Conservation (phyloP, 2,797 vertebrate genomes). For the Sebastes wilsoni region DNA sequence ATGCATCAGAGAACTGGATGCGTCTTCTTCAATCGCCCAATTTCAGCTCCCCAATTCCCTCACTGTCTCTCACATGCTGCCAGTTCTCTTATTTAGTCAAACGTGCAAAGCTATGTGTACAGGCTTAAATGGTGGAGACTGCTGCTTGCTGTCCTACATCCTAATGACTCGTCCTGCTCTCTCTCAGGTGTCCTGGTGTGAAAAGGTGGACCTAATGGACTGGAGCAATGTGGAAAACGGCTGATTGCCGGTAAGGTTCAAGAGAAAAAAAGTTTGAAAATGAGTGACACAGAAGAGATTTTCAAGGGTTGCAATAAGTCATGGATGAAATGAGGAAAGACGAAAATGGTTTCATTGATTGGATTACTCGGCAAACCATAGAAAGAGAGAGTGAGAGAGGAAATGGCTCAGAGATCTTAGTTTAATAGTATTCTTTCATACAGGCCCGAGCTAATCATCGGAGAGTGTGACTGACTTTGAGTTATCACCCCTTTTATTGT, state of each 20-base stretch:
- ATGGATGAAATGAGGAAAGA: slow-evolving; percentile 65
- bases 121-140: slow-evolving; percentile 33
- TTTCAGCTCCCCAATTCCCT: slow-evolving; percentile 55
- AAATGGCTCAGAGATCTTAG: slow-evolving; percentile 69
- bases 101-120: slow-evolving; percentile 44
- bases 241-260: slow-evolving; percentile 32
- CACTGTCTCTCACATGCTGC: slow-evolving; percentile 58
- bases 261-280: slow-evolving; percentile 41
- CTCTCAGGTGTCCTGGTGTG: slow-evolving; percentile 27
- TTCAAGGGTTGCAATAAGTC: slow-evolving; percentile 61
- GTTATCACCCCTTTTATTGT: slow-evolving; percentile 78
- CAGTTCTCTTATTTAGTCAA: slow-evolving; percentile 51
- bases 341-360: slow-evolving; percentile 68
- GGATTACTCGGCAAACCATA: slow-evolving; percentile 67
- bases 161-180: slow-evolving; percentile 18
- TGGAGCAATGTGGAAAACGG: slow-evolving; percentile 36
- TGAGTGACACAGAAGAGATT: slow-evolving; percentile 46
- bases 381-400: slow-evolving; percentile 52
- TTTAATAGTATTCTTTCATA: slow-evolving; percentile 73
- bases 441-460: slow-evolving; percentile 49
- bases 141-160: slow-evolving; percentile 18
- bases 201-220: slow-evolving; percentile 37
- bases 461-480: slow-evolving; percentile 75
- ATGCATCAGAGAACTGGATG: slow-evolving; percentile 73
- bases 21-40: slow-evolving; percentile 53